Percentiles rank a stretch among this genome's conserved stretches.
These are phyloP conservation scores for Alcedo quadribrachys DNA, from an alignment of 2,797 vertebrate species.

Conservation along the genomic window DNA sequence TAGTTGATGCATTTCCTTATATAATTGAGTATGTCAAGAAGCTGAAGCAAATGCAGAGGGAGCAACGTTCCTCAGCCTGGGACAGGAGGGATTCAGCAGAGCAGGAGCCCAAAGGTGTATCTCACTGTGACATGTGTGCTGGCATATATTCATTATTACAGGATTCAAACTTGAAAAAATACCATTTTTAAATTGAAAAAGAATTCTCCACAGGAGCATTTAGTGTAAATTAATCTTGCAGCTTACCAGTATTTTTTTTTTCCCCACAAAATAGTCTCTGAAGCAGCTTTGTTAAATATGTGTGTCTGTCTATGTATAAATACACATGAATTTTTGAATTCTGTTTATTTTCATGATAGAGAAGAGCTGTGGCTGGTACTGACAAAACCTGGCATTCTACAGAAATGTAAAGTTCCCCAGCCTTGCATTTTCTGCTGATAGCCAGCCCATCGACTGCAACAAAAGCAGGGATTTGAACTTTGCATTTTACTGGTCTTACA, in stretches of 20 bases:
- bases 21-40: not conserved
- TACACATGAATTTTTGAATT: not conserved
- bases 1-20: not conserved
- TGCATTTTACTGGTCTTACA: not conserved
- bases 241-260: not conserved
- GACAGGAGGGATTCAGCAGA: not conserved
- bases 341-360: not conserved
- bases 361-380: not conserved
- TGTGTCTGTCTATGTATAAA: not conserved
- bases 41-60: not conserved
- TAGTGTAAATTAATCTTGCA: not conserved
- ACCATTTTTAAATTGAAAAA: too few relatives aligned
- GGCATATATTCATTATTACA: slow-evolving; percentile 13
- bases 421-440: slow-evolving; percentile 17
- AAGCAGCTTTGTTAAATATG: not conserved
- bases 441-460: not conserved
- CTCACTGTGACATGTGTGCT: not conserved
- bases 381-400: not conserved
- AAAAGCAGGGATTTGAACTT: not conserved
- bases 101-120: not conserved
- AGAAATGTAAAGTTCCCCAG: not conserved
- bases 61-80: not conserved
- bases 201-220: not conserved
- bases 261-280: not conserved
- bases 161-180: slow-evolving; percentile 2